phyloP scores from a whole-genome alignment of 2,888 invertebrate genomes.

The Ormyrus nitidulus region DNA sequence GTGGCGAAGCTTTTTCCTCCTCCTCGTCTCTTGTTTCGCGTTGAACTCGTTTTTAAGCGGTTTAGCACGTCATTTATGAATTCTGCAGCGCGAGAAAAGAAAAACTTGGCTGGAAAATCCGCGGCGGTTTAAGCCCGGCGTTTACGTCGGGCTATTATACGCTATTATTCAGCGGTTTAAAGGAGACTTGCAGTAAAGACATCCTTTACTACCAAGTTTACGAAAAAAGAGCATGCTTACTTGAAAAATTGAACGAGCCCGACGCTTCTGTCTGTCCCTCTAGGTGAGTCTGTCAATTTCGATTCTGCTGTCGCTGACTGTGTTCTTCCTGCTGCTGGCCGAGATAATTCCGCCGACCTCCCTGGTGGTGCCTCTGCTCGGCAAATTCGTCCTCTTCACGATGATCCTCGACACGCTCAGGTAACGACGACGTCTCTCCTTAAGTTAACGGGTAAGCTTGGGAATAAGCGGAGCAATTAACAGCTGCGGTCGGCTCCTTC shows the following conservation, averaged over 20 bases:
- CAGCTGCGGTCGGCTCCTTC: constrained; percentile 59
- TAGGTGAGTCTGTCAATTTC: constrained; percentile 96
- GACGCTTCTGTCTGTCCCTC: constrained; percentile 10
- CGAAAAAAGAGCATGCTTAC: too few relatives aligned
- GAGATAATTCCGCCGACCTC: constrained; percentile 95
- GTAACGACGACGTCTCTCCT: constrained; percentile 75
- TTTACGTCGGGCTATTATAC: too few relatives aligned
- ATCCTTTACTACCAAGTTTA: background rate
- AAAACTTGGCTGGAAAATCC: background rate
- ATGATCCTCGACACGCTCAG: constrained; percentile 97
- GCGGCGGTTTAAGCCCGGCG: too few relatives aligned
- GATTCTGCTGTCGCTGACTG: constrained; percentile 94
- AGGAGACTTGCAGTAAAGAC: background rate
- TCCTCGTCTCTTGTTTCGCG: background rate
- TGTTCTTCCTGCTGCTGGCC: constrained; percentile 95
- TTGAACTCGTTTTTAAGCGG: background rate
- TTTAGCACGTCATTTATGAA: background rate
- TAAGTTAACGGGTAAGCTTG: too few relatives aligned
- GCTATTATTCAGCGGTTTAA: too few relatives aligned
- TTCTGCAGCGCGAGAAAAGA: background rate
- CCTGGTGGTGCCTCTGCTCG: constrained; percentile 93
- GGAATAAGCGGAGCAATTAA: background rate
- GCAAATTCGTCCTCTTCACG: constrained; percentile 96
- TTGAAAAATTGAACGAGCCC: too few relatives aligned
- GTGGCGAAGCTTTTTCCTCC: too few relatives aligned